Evolutionary conservation across 2,888 invertebrate species (phyloP), one percentile per base, ranked within the genome.

Genomic region (Spisula subtruncata): DNA sequence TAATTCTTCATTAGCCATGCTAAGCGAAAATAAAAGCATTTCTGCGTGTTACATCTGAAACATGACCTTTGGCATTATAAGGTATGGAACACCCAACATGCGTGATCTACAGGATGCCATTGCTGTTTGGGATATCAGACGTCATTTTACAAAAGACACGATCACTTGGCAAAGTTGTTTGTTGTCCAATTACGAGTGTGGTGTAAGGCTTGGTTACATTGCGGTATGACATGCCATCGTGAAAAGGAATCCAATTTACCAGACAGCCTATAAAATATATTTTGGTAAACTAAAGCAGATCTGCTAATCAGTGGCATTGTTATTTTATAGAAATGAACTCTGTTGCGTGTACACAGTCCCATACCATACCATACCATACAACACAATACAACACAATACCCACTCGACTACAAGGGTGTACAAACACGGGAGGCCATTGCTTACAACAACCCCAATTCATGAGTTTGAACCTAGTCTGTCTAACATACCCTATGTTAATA

Each of bases 21-120:
- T 75, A 75, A 75, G 75, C 29, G 32, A 75, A 35, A 75, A 35
- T 35, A 35, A 75, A 35, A 75, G 75, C 29, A 75, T 35, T 32
- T 75, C 2, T 75, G 75, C 75, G 75, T 75, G 75, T 32, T 75
- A 32, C 12, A 75, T 32, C 35, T 75, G 5, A 32, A 25, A 75
- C 12, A 16, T 35, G 32, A 75, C 29, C 32, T 35, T 32, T 75
- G 16, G 35, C 18, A 75, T 75, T 29, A 10, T 75, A 75, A 25
- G 35, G 12, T 75, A 60, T 1, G 41, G 10, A 75, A 75, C 75
- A 75, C 75, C 75, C 29, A 18, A 35, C 32, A 75, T 75, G 75
- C 32, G 75, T 75, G 75, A 75, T 32, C 32, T 16, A 32, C 35
- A 32, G 14, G 16, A 14, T 35, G 18, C 16, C 25, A 32, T 35